Percentiles rank a stretch among this genome's conserved stretches.
phyloP scores from a whole-genome alignment of 2,888 invertebrate genomes.

The Buathra laborator region DNA sequence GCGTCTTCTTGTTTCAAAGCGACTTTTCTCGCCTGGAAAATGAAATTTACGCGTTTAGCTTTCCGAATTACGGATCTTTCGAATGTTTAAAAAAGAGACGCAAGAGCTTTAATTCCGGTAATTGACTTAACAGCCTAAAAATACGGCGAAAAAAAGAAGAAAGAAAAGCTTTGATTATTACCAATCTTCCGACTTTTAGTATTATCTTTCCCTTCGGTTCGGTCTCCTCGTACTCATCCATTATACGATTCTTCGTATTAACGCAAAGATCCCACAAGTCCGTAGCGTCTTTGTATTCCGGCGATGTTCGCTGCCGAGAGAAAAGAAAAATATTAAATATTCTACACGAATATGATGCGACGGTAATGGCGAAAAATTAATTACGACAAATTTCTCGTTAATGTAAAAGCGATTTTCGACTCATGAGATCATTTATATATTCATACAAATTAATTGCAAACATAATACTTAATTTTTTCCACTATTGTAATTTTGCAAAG shows the following conservation, averaged over 20 bases:
- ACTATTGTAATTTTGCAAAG: no score
- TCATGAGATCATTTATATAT: no score
- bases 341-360: neutral
- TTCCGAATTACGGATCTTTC: neutral
- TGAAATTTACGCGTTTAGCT: neutral
- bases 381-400: no score
- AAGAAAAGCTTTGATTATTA: constrained; percentile 73
- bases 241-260: constrained; percentile 86
- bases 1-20: constrained; percentile 87
- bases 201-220: constrained; percentile 87
- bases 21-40: constrained; percentile 79
- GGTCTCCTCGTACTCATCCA: constrained; percentile 85
- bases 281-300: constrained; percentile 95
- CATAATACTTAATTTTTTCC: no score
- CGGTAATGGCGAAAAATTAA: no score
- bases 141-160: no score
- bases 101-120: no score
- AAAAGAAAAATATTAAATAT: neutral
- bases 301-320: constrained; percentile 88
- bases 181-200: constrained; percentile 86
- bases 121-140: no score
- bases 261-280: constrained; percentile 95
- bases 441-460: no score
- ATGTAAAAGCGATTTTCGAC: no score
- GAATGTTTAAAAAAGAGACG: neutral